Base-by-base conservation (phyloP, 2,797 vertebrate species). In the Scomberomorus guttatus region DNA sequence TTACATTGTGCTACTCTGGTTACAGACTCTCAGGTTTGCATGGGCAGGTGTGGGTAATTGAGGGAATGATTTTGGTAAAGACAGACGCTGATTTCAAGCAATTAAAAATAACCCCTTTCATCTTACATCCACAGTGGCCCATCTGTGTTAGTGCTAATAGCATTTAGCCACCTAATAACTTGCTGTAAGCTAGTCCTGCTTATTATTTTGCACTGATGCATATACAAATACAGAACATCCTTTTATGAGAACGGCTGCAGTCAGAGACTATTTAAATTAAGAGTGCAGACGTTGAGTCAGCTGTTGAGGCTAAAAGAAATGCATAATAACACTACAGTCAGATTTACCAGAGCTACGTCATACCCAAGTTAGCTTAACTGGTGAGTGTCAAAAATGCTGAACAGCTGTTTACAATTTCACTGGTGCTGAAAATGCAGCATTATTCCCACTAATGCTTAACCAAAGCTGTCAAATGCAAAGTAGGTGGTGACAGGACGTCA, bases 351-450 rank as follows among this genome's bases (percentile, higher is more conserved):
- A 60, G 50, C 56, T 52, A 54, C 62, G 39, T 79, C 69, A 65
- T 64, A 83, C 74, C 52, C 50, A 74, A 11, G 80, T 79, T 83
- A 86, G 78, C 80, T 78, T 77, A 85, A 71, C 63, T 57, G 72
- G 52, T 72, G 61, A 72, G 34, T 48, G 69, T 58, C 74, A 62
- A 66, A 63, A 57, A 11, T 18, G 60, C 62, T 18, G 42, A 87
- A 46, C 57, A 78, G 22, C 70, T 79, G 76, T 79, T 86, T 67
- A 75, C 55, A 69, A 27, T 69, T 56, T 42, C 44, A 18, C 22
- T 18, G 1, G 60, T 71, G 65, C 62, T 69, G 51, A 75, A 84
- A 80, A 75, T 56, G 64, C 59, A 2, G 50, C 48, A 65, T 82
- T 83, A 66, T 80, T 80, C 66, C 69, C 57, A 44, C 24, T 48